Percentiles rank a stretch among this genome's conserved stretches.
Conservation (phyloP, 64 coral and sea anemone genomes). For the Pachyseris speciosa region DNA sequence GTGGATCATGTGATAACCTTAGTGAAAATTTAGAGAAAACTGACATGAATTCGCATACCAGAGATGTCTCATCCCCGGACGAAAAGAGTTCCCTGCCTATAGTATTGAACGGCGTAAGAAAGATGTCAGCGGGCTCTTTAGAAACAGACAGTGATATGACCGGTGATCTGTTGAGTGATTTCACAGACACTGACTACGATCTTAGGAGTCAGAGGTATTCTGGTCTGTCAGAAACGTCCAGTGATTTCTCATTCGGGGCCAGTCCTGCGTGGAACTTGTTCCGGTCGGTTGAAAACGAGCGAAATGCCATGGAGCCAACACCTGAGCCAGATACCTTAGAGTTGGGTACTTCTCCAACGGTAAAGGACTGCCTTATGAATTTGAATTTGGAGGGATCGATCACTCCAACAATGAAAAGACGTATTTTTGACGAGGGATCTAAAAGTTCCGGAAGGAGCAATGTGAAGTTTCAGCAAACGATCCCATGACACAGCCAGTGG, state of each 20-base stretch:
- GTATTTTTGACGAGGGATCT: conserved; percentile 7
- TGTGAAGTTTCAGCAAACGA: not conserved
- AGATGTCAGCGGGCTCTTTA: conserved; percentile 1
- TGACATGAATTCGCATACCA: not conserved
- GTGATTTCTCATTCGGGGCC: conserved; percentile 34
- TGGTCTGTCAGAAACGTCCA: conserved; percentile 42
- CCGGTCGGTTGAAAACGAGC: conserved; percentile 17
- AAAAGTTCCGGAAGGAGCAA: not conserved
- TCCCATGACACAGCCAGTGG: not conserved
- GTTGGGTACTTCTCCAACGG: not conserved
- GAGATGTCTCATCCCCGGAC: not conserved
- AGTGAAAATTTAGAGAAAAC: not conserved
- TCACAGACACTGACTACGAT: conserved; percentile 29
- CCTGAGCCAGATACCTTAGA: not conserved
- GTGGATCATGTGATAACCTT: not conserved
- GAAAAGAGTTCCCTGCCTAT: not conserved
- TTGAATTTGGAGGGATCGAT: not conserved
- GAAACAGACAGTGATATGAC: conserved; percentile 21
- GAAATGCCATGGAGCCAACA: not conserved
- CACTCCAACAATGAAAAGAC: conserved; percentile 28
- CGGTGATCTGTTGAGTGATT: conserved; percentile 18
- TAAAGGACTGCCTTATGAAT: conserved; percentile 17
- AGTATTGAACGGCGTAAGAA: not conserved
- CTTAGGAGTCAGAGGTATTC: conserved; percentile 36
- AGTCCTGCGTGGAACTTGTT: conserved; percentile 44